Evolutionary conservation across 2,888 invertebrate species (phyloP), one percentile per base, ranked within the genome.

Genomic region (Caenorhabditis angaria): DNA sequence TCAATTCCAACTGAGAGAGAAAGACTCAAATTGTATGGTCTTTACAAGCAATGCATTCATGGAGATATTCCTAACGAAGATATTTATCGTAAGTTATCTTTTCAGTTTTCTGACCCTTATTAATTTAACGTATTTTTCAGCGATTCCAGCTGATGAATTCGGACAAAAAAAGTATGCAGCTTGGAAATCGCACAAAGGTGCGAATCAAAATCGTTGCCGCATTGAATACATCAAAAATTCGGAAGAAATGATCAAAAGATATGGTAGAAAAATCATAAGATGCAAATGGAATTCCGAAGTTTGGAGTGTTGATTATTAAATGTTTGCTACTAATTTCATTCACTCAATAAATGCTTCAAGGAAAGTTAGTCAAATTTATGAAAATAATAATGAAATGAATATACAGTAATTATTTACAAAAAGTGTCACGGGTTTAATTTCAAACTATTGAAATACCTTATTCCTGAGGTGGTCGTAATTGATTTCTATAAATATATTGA

Each of bases 261-360:
- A 81, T 29, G 76, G 70, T 10, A 60, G 81, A 47, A 72, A 60
- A 28, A 78, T 80, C 29, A 64, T 71, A 18, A 61, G 81, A 12
- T 70, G 64, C 65, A 78, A 82, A 68, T 81, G 82, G 82, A 81
- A 82, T 54, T 75, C 75, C 29, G 77, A 81, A 68, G 82, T 78
- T 35, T 78, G 78, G 78, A 66, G 64, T 47, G 78, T 78, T 8
- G 78, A 78, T 59, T 78, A 78, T 58, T 78, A 55, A 70, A 18
- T 48, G n/a, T n/a, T n/a, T n/a, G n/a, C 18, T 18, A 41, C 41
- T 41, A 18, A 18, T 41, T 41, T 41, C 2, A 12, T 14, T 41
- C 3, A 41, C 32, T 41, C n/a, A 41, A 41, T 41, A 14, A 41
- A 41, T 12, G 18, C 6, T 41, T 41, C 3, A 18, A 41, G 3